A percentile compares a stretch with the other conserved stretches of the same genome.
phyloP scores from a whole-genome alignment of 2,113 vertebrate genomes.

The Beaufortia kweichowensis region DNA sequence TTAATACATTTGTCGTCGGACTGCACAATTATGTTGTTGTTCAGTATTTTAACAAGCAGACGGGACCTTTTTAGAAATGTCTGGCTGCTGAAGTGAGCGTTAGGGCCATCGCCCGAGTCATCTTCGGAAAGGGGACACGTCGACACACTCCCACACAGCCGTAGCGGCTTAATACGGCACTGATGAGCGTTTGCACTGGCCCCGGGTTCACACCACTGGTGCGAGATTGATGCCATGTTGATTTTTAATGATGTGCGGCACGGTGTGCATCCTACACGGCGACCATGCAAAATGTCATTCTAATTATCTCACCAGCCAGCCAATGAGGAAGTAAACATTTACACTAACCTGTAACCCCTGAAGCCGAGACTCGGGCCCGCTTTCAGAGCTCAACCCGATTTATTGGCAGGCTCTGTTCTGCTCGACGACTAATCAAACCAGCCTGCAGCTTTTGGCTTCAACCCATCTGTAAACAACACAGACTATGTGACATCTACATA shows the following conservation, averaged over 20 bases:
- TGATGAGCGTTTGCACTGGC: conserved; percentile 67
- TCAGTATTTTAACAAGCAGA: conserved; percentile 48
- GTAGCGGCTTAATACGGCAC: conserved; percentile 46
- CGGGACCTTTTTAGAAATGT: conserved; percentile 35
- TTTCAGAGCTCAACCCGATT: conserved; percentile 31
- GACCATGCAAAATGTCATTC: conserved; percentile 73
- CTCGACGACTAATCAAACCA: conserved; percentile 43
- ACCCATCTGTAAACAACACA: conserved; percentile 21
- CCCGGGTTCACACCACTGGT: conserved; percentile 60
- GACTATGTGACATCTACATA: conserved; percentile 26
- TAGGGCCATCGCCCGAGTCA: conserved; percentile 40
- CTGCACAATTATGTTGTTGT: conserved; percentile 6
- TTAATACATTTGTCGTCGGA: background rate
- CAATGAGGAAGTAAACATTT: conserved; percentile 69
- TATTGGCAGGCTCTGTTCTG: conserved; percentile 44
- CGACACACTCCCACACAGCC: conserved; percentile 51
- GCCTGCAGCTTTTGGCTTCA: conserved; percentile 15
- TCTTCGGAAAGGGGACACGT: conserved; percentile 15
- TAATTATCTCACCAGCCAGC: conserved; percentile 68
- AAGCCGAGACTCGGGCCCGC: conserved; percentile 35
- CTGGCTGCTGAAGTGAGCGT: conserved; percentile 21
- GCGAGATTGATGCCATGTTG: conserved; percentile 70
- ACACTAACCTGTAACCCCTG: conserved; percentile 57
- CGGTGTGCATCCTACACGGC: conserved; percentile 47
- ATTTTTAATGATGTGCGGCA: conserved; percentile 76